Conservation (phyloP, 2,888 invertebrate genomes). For the Patella depressa region DNA sequence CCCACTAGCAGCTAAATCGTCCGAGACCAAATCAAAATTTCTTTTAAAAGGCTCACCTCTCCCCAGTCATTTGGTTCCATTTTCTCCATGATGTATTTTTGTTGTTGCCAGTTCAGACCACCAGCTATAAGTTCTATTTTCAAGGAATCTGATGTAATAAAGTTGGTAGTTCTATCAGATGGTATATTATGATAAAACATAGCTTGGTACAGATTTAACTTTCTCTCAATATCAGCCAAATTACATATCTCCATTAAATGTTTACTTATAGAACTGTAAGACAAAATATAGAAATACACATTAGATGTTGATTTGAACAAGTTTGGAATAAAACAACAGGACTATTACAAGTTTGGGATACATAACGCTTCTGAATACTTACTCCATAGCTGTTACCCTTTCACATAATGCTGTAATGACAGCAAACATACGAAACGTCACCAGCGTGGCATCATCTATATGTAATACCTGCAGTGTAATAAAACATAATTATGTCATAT, state of each 20-base stretch:
- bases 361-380: slow-evolving; percentile 40
- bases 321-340: too few relatives aligned
- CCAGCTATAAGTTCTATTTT: slow-evolving; percentile 68
- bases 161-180: slow-evolving; percentile 61
- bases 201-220: slow-evolving; percentile 64
- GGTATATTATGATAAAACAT: slow-evolving; percentile 64
- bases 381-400: slow-evolving; percentile 68
- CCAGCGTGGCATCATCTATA: slow-evolving; percentile 61
- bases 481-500: not conserved
- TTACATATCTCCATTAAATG: slow-evolving; percentile 63
- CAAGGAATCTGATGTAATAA: slow-evolving; percentile 63
- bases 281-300: not conserved
- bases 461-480: slow-evolving; percentile 51
- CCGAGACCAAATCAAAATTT: too few relatives aligned
- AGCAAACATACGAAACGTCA: slow-evolving; percentile 69
- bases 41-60: slow-evolving; percentile 46
- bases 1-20: too few relatives aligned
- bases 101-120: slow-evolving; percentile 65
- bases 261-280: slow-evolving; percentile 57
- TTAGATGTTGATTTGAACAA: too few relatives aligned
- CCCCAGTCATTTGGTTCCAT: slow-evolving; percentile 60
- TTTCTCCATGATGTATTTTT: slow-evolving; percentile 62
- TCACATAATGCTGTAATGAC: slow-evolving; percentile 66
- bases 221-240: slow-evolving; percentile 64
- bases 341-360: too few relatives aligned